Evolutionary conservation across 2,888 invertebrate species (phyloP), one percentile per base, ranked within the genome.

Genomic region (Dryadula phaetusa): DNA sequence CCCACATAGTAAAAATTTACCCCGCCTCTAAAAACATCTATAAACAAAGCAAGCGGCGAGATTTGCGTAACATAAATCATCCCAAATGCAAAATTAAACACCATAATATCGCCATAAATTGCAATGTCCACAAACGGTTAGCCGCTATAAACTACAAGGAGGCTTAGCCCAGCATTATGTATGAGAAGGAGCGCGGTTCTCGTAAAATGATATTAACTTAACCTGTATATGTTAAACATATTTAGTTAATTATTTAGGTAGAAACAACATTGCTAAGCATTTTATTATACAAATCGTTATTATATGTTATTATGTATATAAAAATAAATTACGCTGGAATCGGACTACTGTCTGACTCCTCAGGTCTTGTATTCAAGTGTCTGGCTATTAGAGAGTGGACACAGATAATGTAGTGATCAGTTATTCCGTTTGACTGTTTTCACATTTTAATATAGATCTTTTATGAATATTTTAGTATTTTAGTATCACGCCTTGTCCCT

Each of bases 21-120:
- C 20, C 47, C 1, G 4, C 22, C 47, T 6, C 22, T 47, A 47
- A 20, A 47, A 22, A 10, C 47, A 22, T 47, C 1, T 22, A 47
- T 25, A 25, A 54, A 37, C 34, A 20, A 34, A 22, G 0, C 10
- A 0, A 40, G n/a, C 6, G 6, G 18, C 37, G 14, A 6, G n/a
- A 40, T 10, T 22, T 40, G 40, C 8, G 10, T 22, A 14, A 25
- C n/a, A 22, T 22, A 56, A 40, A 22, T 20, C 20, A 54, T 22
- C 37, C 22, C 5, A 56, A 56, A 56, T 40, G n/a, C 40, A 25
- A 40, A 37, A 56, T 40, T 56, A 34, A 44, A 54, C 52, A 12
- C 22, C 42, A 28, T 49, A 65, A 65, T 60, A 52, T 40, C 58
- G 20, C 40, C 49, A 60, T 65, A 65, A 65, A 65, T 65, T 32